Evolutionary conservation across 2,797 vertebrate genomes (phyloP), one percentile per base, ranked within the genome.

Genomic region (Lemur catta): DNA sequence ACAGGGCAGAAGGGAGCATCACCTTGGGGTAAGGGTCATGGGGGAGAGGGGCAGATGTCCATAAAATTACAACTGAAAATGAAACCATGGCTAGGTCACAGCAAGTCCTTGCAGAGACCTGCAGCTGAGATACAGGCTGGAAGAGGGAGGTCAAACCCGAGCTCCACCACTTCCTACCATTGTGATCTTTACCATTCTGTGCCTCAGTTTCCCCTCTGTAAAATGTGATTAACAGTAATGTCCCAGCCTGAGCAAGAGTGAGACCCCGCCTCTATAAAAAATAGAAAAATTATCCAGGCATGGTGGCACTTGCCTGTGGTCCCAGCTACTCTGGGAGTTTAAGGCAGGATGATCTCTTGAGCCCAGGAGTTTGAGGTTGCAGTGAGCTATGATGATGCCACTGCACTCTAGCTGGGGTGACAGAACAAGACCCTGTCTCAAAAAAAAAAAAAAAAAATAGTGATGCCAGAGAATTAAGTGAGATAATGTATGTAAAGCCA

Each of bases 1-100:
- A 57, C 63, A 80, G 50, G 71, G 50, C 30, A 91, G 75, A 82
- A 92, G 81, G 57, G 69, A 79, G 38, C 79, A 91, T 26, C 72
- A 43, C 84, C 43, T 50, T 52, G 46, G 20, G 52, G 30, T 57
- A 41, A 91, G 63, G 75, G 50, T 6, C 38, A 33, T 28, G 84
- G 74, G 67, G 80, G 6, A 50, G 59, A 48, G 46, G 63, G 63
- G 26, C 76, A 72, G 65, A 38, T 18, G 41, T 88, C 91, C 63
- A 35, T 55, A 48, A 6, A 57, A 84, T 57, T 88, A 67, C 86
- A 76, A 69, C 52, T 82, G 85, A 95, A 97, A 95, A 95, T 55
- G 71, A 96, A 96, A 82, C 84, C 20, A 3, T 14, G 28, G 79
- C 35, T 61, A 57, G 22, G 65, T 48, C 26, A 57, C 17, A 93